Conservation (phyloP, 2,113 vertebrate genomes). For the Trogon surrucura region DNA sequence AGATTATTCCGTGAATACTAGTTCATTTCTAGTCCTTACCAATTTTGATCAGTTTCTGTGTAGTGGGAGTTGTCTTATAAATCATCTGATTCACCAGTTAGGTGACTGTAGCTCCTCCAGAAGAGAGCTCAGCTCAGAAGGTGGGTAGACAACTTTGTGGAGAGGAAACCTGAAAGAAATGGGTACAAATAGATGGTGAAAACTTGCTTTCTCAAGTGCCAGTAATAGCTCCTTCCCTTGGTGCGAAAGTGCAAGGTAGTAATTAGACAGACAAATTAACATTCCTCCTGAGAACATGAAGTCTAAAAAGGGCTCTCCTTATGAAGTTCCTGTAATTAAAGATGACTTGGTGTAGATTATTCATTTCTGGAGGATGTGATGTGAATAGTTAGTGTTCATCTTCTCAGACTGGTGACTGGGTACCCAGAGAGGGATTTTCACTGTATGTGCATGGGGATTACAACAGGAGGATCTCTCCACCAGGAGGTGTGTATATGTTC, state of each 20-base stretch:
- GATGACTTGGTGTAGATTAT: constrained; percentile 47
- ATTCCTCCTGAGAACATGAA: constrained; percentile 60
- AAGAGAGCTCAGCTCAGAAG: not conserved
- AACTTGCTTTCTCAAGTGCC: constrained; percentile 28
- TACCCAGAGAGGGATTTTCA: not conserved
- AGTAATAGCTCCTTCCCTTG: constrained; percentile 52
- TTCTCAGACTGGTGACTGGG: not conserved
- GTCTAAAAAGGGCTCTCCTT: constrained; percentile 54
- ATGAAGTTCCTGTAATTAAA: constrained; percentile 70
- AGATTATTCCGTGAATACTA: not conserved
- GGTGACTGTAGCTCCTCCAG: not conserved
- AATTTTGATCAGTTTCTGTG: not conserved
- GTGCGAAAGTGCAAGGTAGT: constrained; percentile 61
- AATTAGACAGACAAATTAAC: constrained; percentile 75
- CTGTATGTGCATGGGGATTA: not conserved
- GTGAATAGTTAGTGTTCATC: constrained; percentile 38
- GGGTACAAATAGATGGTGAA: constrained; percentile 31
- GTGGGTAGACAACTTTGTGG: not conserved
- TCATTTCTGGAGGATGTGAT: constrained; percentile 47
- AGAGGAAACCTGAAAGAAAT: not conserved
- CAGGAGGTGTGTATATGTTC: not conserved
- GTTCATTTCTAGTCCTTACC: not conserved
- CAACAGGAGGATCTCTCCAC: not conserved
- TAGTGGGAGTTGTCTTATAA: not conserved
- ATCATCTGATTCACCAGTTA: not conserved